These are phyloP conservation scores for Calameuta idolon DNA, from an alignment of 2,888 invertebrate genomes.

Conservation along the genomic window DNA sequence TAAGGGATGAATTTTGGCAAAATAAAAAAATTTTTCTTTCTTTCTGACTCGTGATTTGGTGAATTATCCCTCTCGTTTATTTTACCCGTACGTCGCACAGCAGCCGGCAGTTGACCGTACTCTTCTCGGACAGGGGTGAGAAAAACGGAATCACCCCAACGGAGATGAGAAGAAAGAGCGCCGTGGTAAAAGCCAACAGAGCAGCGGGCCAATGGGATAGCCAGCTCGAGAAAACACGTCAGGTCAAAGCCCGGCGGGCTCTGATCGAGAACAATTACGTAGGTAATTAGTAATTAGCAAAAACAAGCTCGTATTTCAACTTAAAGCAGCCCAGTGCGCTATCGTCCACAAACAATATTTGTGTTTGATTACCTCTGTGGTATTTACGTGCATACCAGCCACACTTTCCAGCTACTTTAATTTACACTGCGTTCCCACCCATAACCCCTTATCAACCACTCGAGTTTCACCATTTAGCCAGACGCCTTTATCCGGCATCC, in stretches of 20 bases:
- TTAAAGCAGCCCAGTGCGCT: conserved; percentile 33
- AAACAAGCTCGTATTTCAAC: conserved; percentile 44
- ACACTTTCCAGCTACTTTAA: background rate
- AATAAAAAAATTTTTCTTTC: background rate
- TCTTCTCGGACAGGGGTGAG: background rate
- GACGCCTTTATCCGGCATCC: background rate
- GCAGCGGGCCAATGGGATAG: background rate
- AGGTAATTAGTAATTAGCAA: conserved; percentile 49
- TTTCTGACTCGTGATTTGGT: background rate
- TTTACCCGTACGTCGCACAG: background rate
- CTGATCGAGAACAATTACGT: conserved; percentile 15
- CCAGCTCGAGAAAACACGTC: background rate
- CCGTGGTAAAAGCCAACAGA: background rate
- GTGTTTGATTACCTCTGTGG: conserved; percentile 50
- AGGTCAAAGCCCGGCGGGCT: background rate
- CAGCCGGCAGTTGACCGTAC: background rate
- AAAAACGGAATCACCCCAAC: background rate
- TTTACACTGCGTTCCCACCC: background rate
- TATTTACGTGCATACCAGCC: conserved; percentile 35
- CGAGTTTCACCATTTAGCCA: background rate
- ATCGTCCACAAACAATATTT: conserved; percentile 46
- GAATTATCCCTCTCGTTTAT: background rate
- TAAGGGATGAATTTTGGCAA: background rate
- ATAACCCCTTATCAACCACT: background rate
- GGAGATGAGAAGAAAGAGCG: background rate